Evolutionary conservation across 2,888 invertebrate species (phyloP), one percentile per base, ranked within the genome.

Genomic region (Coremacera marginata): DNA sequence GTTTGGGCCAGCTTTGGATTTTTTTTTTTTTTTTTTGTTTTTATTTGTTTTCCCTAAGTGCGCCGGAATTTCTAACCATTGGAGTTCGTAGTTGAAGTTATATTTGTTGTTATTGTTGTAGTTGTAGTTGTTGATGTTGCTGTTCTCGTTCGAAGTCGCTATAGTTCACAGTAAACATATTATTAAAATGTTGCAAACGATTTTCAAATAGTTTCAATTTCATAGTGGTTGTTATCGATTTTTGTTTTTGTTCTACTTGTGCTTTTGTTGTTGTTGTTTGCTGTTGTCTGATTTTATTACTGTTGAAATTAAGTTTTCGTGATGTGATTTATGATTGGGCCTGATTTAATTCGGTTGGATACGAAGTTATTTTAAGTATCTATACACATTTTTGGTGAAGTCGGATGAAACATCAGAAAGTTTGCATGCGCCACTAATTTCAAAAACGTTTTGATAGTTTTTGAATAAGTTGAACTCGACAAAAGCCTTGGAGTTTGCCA

Each of bases 161-260:
- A 62, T 73, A 60, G 25, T 68, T 49, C 19, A 37, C 11, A 25
- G 71, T 57, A 31, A 71, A 71, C 76, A 76, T 70, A 76, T 76
- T 71, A 71, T 71, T 76, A 74, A 74, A 67, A 74, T 74, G 65
- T 74, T 74, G 74, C 74, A 74, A 74, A 74, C 74, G 73, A 73
- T 73, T 73, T 73, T 73, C 51, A 63, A 73, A 73, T 73, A 73
- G 73, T 51, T 73, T 51, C 62, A 52, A 19, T 72, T 72, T 60
- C 49, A 67, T 67, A 67, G 44, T 37, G n/a, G 55, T 22, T 55
- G 55, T 55, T 62, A 63, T 25, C 22, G 19, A 60, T 60, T 19
- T 52, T 70, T 70, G 52, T 31, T 70, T 25, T 70, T 70, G 31
- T 70, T 51, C 25, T 52, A 25, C 49, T 68, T 22, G 51, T 27